Conservation (phyloP, 1,140 invertebrate genomes). For the Drosophila pectinifera region DNA sequence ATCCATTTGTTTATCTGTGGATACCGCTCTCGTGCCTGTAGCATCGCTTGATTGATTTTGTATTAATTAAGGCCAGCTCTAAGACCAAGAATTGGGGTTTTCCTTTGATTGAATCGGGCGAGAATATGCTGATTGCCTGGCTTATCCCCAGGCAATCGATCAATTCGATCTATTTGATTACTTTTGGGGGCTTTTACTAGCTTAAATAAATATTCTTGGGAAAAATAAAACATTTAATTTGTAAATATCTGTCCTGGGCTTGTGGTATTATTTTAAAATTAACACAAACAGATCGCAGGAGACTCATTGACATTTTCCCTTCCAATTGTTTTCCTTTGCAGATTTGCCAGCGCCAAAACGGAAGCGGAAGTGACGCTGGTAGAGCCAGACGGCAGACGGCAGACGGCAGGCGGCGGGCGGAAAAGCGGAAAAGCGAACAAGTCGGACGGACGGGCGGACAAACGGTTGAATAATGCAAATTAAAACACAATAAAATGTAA, state of each 20-base stretch:
- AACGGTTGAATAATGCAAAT: slow-evolving; percentile 78
- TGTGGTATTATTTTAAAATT: too few relatives aligned
- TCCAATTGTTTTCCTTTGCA: slow-evolving; percentile 24
- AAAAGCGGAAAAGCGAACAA: not conserved
- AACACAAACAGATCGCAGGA: not conserved
- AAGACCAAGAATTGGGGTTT: not conserved
- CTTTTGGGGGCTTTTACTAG: not conserved
- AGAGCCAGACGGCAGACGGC: not conserved
- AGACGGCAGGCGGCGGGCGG: not conserved
- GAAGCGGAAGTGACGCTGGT: slow-evolving; percentile 69
- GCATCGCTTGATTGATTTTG: slow-evolving; percentile 29
- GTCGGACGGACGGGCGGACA: slow-evolving; percentile 28
- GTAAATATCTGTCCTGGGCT: too few relatives aligned
- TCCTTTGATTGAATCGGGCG: slow-evolving; percentile 4
- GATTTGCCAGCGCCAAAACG: slow-evolving; percentile 41
- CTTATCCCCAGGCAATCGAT: not conserved
- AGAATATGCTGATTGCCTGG: not conserved
- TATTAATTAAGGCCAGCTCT: slow-evolving; percentile 24
- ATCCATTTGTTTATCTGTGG: slow-evolving; percentile 49
- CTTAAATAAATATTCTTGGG: too few relatives aligned
- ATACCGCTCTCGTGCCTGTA: not conserved
- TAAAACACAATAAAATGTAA: slow-evolving; percentile 82
- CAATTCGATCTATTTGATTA: not conserved
- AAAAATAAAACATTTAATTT: too few relatives aligned
- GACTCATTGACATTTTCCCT: slow-evolving; percentile 6